These are phyloP conservation scores for Anoncus sp. DNA, from an alignment of 2,888 invertebrate species.

Conservation along the genomic window DNA sequence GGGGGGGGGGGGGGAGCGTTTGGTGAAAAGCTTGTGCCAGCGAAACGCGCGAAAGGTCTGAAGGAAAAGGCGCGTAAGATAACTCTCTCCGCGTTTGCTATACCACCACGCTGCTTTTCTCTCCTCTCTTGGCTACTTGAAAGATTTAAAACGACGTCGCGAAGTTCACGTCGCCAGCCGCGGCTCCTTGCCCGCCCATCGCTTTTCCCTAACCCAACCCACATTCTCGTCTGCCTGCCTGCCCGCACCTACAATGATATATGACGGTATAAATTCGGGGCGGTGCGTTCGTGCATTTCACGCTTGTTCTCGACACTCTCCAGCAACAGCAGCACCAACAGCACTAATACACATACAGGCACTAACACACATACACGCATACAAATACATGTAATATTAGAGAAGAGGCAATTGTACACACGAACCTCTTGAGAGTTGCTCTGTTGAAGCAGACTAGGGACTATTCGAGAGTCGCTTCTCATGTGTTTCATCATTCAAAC, in stretches of 20 bases:
- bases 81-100: slow-evolving; percentile 49
- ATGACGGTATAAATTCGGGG: slow-evolving; percentile 61
- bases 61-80: slow-evolving; percentile 58
- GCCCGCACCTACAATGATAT: slow-evolving; percentile 61
- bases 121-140: slow-evolving; percentile 60
- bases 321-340: slow-evolving; percentile 38
- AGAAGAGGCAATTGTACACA: slow-evolving; percentile 59
- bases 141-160: slow-evolving; percentile 65
- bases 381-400: slow-evolving; percentile 12
- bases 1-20: slow-evolving; percentile 33
- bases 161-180: slow-evolving; percentile 60
- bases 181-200: slow-evolving; percentile 50
- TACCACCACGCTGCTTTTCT: slow-evolving; percentile 40
- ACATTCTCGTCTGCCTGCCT: slow-evolving; percentile 36
- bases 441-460: slow-evolving; percentile 14
- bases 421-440: slow-evolving; percentile 45
- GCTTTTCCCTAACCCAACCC: slow-evolving; percentile 36
- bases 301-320: slow-evolving; percentile 59
- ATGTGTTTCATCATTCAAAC: slow-evolving; percentile 50
- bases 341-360: slow-evolving; percentile 15
- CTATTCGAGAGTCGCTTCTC: slow-evolving; percentile 26
- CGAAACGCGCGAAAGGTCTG: slow-evolving; percentile 48
- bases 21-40: slow-evolving; percentile 49
- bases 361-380: slow-evolving; percentile 11
- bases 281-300: slow-evolving; percentile 63